Base-by-base conservation (phyloP, 2,888 invertebrate genomes). In the Leptinotarsa haldemani region DNA sequence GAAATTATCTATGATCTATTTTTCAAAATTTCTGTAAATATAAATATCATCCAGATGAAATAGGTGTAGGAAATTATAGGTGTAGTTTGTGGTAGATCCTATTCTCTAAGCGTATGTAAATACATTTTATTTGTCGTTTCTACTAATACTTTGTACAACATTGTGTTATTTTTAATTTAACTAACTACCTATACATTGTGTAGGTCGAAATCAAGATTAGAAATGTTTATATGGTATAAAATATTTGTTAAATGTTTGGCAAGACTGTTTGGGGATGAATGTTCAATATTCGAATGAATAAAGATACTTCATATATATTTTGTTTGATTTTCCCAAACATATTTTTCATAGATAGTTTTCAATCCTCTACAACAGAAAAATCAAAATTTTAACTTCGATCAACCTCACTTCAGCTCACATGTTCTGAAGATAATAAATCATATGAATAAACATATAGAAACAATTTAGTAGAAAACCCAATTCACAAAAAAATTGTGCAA, bases 211-310 rank as follows among this genome's bases (percentile, higher is more conserved):
- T 30, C 30, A 16, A 61, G 16, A 61, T 16, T 61, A 61, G 61
- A 61, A 50, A 30, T 61, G 61, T 61, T 61, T 40, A 40, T 61
- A 61, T 61, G 40, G n/a, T 61, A 40, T n/a, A 40, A 4, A 30
- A 61, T 30, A n/a, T 50, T 61, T 40, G 61, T 61, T 61, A 61
- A 61, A 61, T 61, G 61, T 61, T 61, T 40, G 61, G 30, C 5
- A 61, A 61, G 61, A 61, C 61, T 61, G 61, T 7, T 58, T n/a
- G 61, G n/a, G 40, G n/a, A 61, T 61, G 61, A 61, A 61, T 61
- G 61, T 61, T 61, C 61, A 61, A 40, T 40, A 61, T 61, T 61
- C 7, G 61, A 61, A 61, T 61, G 61, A 61, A 61, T 61, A 61
- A 25, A 56, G 30, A 61, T 61, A 30, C 61, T 61, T 61, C 61